Conservation (phyloP, 37 sponge, comb jelly and placozoan species). For the Crambe crambe region DNA sequence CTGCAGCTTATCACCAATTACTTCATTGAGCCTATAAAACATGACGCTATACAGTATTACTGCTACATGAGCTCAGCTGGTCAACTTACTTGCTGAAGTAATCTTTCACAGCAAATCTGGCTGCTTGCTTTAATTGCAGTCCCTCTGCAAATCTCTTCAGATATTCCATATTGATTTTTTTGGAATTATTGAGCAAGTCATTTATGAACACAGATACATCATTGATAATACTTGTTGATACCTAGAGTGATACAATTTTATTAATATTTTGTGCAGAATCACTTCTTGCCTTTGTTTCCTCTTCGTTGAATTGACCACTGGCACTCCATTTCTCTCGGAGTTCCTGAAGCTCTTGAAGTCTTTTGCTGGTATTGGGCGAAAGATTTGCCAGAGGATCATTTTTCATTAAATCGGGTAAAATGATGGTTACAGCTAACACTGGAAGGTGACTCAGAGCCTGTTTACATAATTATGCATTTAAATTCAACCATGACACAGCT, state of each 20-base stretch:
- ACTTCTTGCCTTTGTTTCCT: neutral
- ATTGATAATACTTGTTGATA: neutral
- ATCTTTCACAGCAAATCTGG: neutral
- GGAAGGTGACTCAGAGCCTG: conserved; percentile 27
- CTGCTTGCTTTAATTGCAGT: neutral
- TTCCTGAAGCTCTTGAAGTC: neutral
- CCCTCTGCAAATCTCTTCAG: neutral
- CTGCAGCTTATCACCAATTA: no score
- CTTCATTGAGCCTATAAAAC: no score
- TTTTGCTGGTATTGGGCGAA: neutral
- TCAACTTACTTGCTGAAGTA: neutral
- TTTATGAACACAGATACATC: neutral
- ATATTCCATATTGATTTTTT: neutral
- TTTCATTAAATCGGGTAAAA: conserved; percentile 2
- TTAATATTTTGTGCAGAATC: neutral
- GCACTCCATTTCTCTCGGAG: neutral
- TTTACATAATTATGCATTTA: neutral
- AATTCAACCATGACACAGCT: neutral
- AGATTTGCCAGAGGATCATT: neutral
- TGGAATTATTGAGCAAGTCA: neutral
- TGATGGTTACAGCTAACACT: conserved; percentile 6
- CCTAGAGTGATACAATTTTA: no score
- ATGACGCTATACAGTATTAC: no score
- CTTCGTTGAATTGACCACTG: no score
- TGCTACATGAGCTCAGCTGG: no score